These are phyloP conservation scores for Pangasius krempfi DNA, from an alignment of 2,797 vertebrate species.

Conservation along the genomic window DNA sequence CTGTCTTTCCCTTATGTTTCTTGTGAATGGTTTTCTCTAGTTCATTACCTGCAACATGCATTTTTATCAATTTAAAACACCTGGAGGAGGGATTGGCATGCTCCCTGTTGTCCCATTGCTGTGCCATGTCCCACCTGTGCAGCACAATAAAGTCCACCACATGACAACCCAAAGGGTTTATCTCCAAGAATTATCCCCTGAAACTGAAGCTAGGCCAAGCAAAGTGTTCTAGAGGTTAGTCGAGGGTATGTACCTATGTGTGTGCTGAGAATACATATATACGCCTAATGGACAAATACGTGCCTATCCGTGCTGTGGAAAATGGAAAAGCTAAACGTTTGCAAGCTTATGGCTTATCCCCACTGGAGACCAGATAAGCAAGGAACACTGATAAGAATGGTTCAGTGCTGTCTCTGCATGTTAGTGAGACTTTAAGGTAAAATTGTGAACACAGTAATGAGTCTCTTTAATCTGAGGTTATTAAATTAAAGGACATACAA, in stretches of 20 bases:
- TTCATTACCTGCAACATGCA: slow-evolving; percentile 37
- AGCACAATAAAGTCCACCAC: slow-evolving; percentile 30
- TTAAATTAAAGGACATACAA: neutral
- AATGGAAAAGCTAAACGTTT: slow-evolving; percentile 38
- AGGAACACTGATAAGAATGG: slow-evolving; percentile 33
- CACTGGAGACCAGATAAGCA: slow-evolving; percentile 44
- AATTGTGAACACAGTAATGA: neutral
- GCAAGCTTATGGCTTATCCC: slow-evolving; percentile 47
- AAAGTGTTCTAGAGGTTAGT: slow-evolving; percentile 13
- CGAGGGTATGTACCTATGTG: neutral
- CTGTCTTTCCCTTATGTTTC: slow-evolving; percentile 26
- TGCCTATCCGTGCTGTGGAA: neutral
- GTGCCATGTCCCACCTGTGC: slow-evolving; percentile 34
- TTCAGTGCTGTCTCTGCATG: slow-evolving; percentile 16
- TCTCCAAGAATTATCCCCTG: slow-evolving; percentile 22
- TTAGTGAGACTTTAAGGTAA: slow-evolving; percentile 7
- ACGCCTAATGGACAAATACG: slow-evolving; percentile 10
- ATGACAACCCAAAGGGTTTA: slow-evolving; percentile 28
- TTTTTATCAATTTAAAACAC: slow-evolving; percentile 56
- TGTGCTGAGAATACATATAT: slow-evolving; percentile 13
- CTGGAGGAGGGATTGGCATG: slow-evolving; percentile 38
- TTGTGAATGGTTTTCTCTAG: slow-evolving; percentile 23
- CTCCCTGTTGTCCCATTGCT: slow-evolving; percentile 25
- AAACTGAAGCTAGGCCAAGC: slow-evolving; percentile 30
- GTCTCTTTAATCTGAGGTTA: neutral